Evolutionary conservation across 2,888 invertebrate species (phyloP), one percentile per base, ranked within the genome.

Genomic region (Cerastis rubricosa): DNA sequence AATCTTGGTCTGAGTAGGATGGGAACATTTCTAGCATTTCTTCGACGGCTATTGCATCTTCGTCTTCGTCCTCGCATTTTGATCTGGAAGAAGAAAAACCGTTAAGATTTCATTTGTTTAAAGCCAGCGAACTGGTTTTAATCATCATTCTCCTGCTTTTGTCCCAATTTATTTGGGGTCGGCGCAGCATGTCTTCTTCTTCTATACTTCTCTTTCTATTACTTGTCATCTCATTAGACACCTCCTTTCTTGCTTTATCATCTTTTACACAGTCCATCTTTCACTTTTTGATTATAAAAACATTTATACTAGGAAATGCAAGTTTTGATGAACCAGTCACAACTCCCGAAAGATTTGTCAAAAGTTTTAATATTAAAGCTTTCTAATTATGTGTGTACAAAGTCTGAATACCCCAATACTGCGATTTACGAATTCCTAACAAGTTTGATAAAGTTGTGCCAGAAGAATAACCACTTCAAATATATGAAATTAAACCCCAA

Each of bases 21-120:
- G 98, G 98, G 90, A 98, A 98, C 90, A 98, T 95, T 90, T 97
- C 96, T 81, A 97, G 95, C 75, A 98, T 97, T 94, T 98, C 98
- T 74, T 97, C 94, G 29, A 97, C 92, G 0, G 97, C 97, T 78
- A 97, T 96, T 29, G 98, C 97, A 81, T 98, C 98, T 89, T 98
- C 98, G 35, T 98, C 97, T 90, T 97, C 97, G 35, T 97, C 97
- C 86, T 97, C 97, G 73, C 97, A 98, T 93, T 97, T 97, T 0
- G 97, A 97, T 90, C 97, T 97, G 71, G 66, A 83, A 51, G 12
- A 14, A n/a, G 40, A 72, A 29, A 9, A 19, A 29, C 0, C 4
- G 25, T 22, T 43, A 35, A 4, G 29, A n/a, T 12, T 63, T 43
- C 11, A 74, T 11, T 40, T 63, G 4, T 29, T 49, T 49, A 29